A percentile compares a stretch with the other conserved stretches of the same genome.
phyloP scores from a whole-genome alignment of 2,888 invertebrate species.

The Rhagonycha fulva region DNA sequence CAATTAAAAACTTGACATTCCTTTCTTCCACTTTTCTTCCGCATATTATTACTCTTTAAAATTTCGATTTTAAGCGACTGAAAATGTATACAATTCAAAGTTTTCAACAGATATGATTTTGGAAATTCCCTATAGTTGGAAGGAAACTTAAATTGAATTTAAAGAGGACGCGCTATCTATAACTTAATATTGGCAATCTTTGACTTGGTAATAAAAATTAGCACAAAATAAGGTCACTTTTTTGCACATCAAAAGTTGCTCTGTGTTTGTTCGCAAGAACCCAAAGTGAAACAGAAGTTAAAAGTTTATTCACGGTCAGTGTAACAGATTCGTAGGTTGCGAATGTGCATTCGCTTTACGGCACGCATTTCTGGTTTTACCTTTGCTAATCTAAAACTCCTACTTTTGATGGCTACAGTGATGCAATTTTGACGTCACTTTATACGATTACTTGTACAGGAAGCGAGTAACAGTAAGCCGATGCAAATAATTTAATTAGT shows the following conservation, averaged over 20 bases:
- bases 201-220: not conserved
- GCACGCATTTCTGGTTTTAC: constrained; percentile 19
- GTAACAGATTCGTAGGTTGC: constrained; percentile 41
- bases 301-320: constrained; percentile 44
- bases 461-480: not conserved
- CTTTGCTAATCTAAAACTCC: constrained; percentile 18
- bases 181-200: not conserved
- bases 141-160: not conserved
- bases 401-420: constrained; percentile 14
- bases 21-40: too few relatives aligned
- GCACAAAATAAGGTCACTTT: constrained; percentile 20
- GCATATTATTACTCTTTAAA: too few relatives aligned
- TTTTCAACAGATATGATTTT: not conserved
- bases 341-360: constrained; percentile 25
- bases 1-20: too few relatives aligned
- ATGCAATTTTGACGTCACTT: constrained; percentile 22
- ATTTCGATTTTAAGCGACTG: too few relatives aligned
- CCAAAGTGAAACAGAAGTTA: constrained; percentile 28
- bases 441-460: constrained; percentile 1
- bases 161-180: not conserved
- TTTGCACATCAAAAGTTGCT: constrained; percentile 15
- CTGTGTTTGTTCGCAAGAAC: constrained; percentile 10
- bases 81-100: too few relatives aligned
- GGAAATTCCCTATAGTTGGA: not conserved
- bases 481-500: not conserved